These are phyloP conservation scores for Plecturocebus donacophilus DNA, from an alignment of 2,113 vertebrate genomes.

Conservation along the genomic window DNA sequence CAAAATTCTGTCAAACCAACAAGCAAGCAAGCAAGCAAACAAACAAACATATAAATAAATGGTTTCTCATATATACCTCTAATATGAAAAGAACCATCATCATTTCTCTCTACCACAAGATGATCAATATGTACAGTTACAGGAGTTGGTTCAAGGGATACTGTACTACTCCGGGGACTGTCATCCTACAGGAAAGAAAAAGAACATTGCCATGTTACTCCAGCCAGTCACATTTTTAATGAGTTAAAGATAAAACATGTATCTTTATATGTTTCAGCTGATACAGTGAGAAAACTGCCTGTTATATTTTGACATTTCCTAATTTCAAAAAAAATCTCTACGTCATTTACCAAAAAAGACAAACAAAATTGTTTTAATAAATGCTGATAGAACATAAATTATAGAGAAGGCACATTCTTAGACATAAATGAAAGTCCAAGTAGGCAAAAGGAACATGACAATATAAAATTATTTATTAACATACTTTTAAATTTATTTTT, in stretches of 20 bases:
- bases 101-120: conserved; percentile 92
- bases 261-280: not conserved
- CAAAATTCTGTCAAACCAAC: no score
- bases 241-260: not conserved
- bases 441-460: conserved; percentile 51
- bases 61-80: conserved; percentile 87
- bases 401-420: not conserved
- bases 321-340: conserved; percentile 66
- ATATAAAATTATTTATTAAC: conserved; percentile 69
- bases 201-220: conserved; percentile 23
- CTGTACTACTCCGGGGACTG: conserved; percentile 86
- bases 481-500: conserved; percentile 94
- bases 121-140: conserved; percentile 91
- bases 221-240: not conserved
- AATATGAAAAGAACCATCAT: conserved; percentile 95
- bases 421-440: conserved; percentile 56
- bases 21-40: no score
- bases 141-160: conserved; percentile 86
- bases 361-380: not conserved
- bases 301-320: conserved; percentile 1
- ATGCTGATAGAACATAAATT: not conserved
- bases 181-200: conserved; percentile 89
- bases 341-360: not conserved
- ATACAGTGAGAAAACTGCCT: not conserved
- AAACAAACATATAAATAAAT: no score